Evolutionary conservation across 2,797 vertebrate genomes (phyloP).

Genomic region (Lates japonicus): DNA sequence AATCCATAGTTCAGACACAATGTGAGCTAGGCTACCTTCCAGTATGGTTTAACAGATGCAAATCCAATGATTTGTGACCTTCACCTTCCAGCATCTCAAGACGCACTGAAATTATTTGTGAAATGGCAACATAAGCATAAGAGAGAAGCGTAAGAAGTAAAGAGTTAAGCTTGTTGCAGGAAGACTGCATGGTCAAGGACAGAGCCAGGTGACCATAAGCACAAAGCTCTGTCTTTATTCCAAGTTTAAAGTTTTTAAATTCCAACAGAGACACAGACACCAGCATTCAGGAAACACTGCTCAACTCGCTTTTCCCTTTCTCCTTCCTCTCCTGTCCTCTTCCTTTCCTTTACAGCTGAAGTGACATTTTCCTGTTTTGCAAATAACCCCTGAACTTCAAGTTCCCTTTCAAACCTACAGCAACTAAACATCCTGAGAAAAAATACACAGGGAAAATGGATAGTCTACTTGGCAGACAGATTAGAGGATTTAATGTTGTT

Average conservation of each 20-base stretch:
- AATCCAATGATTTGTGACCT: constrained; percentile 36
- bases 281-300: constrained; percentile 45
- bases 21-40: not conserved
- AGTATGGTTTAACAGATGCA: constrained; percentile 4
- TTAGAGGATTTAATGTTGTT: constrained; percentile 65
- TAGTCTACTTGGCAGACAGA: constrained; percentile 53
- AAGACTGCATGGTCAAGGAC: constrained; percentile 28
- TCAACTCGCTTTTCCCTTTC: constrained; percentile 11
- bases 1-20: constrained; percentile 18
- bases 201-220: constrained; percentile 9
- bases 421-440: constrained; percentile 44
- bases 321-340: constrained; percentile 25
- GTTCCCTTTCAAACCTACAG: constrained; percentile 59
- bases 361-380: constrained; percentile 70
- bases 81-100: constrained; percentile 21
- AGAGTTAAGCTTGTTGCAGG: constrained; percentile 26
- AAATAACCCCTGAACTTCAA: constrained; percentile 64
- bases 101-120: not conserved
- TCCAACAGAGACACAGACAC: not conserved
- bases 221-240: not conserved
- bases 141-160: not conserved
- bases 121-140: constrained; percentile 7
- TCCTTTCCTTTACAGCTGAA: constrained; percentile 52
- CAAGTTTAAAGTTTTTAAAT: not conserved
- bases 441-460: constrained; percentile 34